Evolutionary conservation across 2,888 invertebrate genomes (phyloP).

Genomic region (Auanema freiburgensis): DNA sequence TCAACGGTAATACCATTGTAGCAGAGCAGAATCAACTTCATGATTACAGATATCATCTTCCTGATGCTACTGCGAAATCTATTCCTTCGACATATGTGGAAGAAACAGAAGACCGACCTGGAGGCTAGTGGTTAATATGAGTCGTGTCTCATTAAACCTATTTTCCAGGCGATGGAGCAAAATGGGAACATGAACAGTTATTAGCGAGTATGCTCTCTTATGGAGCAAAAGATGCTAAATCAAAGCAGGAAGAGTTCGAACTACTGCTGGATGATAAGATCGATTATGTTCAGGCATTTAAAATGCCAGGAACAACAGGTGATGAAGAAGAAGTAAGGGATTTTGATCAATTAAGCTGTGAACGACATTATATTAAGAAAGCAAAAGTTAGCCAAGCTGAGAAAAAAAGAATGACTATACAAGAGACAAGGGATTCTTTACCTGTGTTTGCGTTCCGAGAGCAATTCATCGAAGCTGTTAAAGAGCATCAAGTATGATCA

Average conservation of each 20-base stretch:
- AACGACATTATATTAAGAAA: slow-evolving; percentile 13
- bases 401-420: slow-evolving; percentile 72
- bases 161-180: slow-evolving; percentile 33
- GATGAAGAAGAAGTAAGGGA: slow-evolving; percentile 23
- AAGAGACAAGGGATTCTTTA: slow-evolving; percentile 86
- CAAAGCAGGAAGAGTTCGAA: slow-evolving; percentile 78
- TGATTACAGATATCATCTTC: slow-evolving; percentile 53
- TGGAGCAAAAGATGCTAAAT: slow-evolving; percentile 44
- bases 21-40: not conserved
- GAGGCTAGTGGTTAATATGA: slow-evolving; percentile 4
- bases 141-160: not conserved
- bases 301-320: slow-evolving; percentile 68
- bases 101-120: slow-evolving; percentile 45
- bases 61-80: slow-evolving; percentile 46
- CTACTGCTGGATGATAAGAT: slow-evolving; percentile 89
- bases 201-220: slow-evolving; percentile 28
- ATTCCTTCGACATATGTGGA: slow-evolving; percentile 50
- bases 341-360: not conserved
- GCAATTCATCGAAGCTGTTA: slow-evolving; percentile 86
- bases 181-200: slow-evolving; percentile 45
- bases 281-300: slow-evolving; percentile 83
- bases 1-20: slow-evolving; percentile 73
- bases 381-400: slow-evolving; percentile 49
- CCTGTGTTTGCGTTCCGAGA: slow-evolving; percentile 91
- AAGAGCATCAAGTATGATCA: slow-evolving; percentile 68